A percentile compares a stretch with the other conserved stretches of the same genome.
Evolutionary conservation across 2,797 vertebrate genomes (phyloP).

Genomic region (Mormyrus hasselquistii): DNA sequence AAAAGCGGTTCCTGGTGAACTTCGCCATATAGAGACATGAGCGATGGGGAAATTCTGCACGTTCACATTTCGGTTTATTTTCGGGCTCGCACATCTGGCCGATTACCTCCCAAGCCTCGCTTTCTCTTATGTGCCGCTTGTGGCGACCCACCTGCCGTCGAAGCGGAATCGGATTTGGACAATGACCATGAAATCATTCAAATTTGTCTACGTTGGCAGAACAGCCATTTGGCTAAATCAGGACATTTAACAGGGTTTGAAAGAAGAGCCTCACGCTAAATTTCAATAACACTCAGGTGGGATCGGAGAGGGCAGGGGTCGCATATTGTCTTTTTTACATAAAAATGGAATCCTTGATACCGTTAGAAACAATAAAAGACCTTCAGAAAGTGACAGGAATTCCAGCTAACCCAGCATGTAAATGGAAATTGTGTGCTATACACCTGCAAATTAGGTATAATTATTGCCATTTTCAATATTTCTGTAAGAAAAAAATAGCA

Average conservation of each 20-base stretch:
- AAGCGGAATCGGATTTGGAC: slow-evolving; percentile 39
- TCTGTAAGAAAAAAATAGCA: background rate
- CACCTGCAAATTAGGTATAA: background rate
- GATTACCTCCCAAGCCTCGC: background rate
- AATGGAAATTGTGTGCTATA: background rate
- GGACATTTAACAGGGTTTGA: slow-evolving; percentile 26
- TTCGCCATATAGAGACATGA: background rate
- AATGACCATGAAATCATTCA: slow-evolving; percentile 39
- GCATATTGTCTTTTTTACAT: background rate
- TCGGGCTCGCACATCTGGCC: background rate
- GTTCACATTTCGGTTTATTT: background rate
- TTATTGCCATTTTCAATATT: background rate
- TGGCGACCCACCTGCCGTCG: slow-evolving; percentile 35
- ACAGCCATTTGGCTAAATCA: slow-evolving; percentile 35
- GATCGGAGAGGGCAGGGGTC: background rate
- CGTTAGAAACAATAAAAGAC: background rate
- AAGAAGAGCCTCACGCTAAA: slow-evolving; percentile 1
- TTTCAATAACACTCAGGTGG: background rate
- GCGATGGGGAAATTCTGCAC: background rate
- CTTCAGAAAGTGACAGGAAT: background rate
- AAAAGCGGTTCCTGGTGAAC: background rate
- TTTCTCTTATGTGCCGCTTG: slow-evolving; percentile 24
- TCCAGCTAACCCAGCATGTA: background rate
- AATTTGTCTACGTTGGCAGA: slow-evolving; percentile 36
- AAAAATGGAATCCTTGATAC: background rate